Evolutionary conservation across 2,797 vertebrate species (phyloP).

Genomic region (Botia almorhae): DNA sequence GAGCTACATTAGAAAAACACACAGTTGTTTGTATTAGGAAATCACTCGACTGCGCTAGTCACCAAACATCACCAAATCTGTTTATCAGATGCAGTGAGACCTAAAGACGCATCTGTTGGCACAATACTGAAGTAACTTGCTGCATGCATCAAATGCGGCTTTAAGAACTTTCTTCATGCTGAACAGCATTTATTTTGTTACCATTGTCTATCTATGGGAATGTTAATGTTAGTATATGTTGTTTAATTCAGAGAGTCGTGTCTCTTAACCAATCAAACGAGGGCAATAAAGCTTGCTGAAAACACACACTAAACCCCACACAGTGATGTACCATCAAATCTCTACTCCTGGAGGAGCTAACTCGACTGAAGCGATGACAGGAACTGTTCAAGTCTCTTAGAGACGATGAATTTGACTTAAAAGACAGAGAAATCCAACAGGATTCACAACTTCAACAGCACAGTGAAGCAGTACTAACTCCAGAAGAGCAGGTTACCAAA

Average conservation of each 20-base stretch:
- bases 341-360: constrained; percentile 80
- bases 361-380: constrained; percentile 75
- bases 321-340: constrained; percentile 81
- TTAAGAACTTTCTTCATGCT: background rate
- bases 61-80: background rate
- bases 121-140: background rate
- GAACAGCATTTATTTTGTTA: background rate
- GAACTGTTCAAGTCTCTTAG: constrained; percentile 76
- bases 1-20: background rate
- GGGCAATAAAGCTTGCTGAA: background rate
- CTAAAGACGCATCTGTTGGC: background rate
- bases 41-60: background rate
- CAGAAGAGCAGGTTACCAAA: background rate
- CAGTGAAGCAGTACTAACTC: background rate
- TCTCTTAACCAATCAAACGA: background rate
- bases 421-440: constrained; percentile 59
- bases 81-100: background rate
- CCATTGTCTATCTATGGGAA: background rate
- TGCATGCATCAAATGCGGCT: background rate
- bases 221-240: constrained; percentile 3
- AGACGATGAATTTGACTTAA: constrained; percentile 77
- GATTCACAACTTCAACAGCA: background rate
- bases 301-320: constrained; percentile 39
- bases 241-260: background rate
- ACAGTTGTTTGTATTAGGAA: background rate